phyloP scores from a whole-genome alignment of 2,888 invertebrate species.

The Podotricha telesiphe region DNA sequence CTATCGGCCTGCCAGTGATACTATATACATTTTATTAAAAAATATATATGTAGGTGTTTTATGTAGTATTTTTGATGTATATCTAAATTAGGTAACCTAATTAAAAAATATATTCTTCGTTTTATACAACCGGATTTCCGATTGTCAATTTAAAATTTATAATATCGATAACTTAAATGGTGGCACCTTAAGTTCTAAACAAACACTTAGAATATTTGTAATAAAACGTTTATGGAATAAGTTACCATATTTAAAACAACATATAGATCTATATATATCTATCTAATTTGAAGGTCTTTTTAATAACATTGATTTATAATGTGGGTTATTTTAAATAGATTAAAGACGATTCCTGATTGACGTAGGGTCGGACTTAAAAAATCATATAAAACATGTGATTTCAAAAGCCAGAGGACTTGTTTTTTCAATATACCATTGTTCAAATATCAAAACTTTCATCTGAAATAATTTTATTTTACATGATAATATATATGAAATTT shows the following conservation, averaged over 20 bases:
- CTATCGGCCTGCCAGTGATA: too few relatives aligned
- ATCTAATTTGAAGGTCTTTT: not conserved
- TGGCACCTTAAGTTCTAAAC: not conserved
- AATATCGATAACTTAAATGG: not conserved
- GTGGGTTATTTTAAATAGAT: not conserved
- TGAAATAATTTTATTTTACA: too few relatives aligned
- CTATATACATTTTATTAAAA: not conserved
- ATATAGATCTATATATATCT: not conserved
- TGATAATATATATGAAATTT: too few relatives aligned
- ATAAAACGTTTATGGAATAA: slow-evolving; percentile 1
- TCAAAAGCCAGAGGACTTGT: too few relatives aligned
- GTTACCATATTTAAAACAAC: slow-evolving; percentile 20
- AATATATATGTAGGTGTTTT: not conserved
- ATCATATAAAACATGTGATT: too few relatives aligned
- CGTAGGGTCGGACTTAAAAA: too few relatives aligned
- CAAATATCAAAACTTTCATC: too few relatives aligned
- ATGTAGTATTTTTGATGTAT: not conserved
- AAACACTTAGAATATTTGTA: slow-evolving; percentile 2
- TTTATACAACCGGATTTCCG: not conserved
- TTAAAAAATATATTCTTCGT: not conserved
- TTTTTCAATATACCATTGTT: too few relatives aligned
- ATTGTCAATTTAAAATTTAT: not conserved
- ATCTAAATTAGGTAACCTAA: not conserved
- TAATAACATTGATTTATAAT: not conserved
- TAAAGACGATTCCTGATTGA: too few relatives aligned